Evolutionary conservation across 30 jellyfish, hydroid and myxozoan genomes (phyloP), one percentile per base, ranked within the genome.

Genomic region (Turritopsis dohrnii): DNA sequence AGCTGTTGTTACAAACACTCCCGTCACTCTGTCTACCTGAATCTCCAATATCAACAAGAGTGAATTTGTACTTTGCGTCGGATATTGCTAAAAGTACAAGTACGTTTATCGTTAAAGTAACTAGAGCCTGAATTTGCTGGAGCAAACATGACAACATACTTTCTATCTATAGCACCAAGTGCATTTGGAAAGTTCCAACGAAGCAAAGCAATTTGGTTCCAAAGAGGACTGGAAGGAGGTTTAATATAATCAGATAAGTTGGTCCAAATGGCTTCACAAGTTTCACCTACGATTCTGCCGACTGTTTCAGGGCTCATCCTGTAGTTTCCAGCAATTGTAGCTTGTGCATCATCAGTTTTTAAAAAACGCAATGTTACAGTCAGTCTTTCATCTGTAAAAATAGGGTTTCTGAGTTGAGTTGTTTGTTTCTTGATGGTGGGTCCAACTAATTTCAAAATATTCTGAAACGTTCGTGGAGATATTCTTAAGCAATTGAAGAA

Each of bases 161-260:
- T 86, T 25, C 85, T 77, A 79, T 86, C 93, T 16, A 86, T 77
- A 28, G 88, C 93, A 1, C 93, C 84, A 27, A 66, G n/a, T 23
- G 54, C 82, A 66, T 86, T 73, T 19, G 89, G 89, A 72, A 86
- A 79, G 75, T 86, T 80, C 93, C 93, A 86, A 65, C 76, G 76
- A 19, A 20, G 84, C 28, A 19, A 23, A 20, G 91, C 83, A 52
- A 41, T 54, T 60, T 85, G n/a, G 28, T 75, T 85, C 92, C 92
- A 75, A 41, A 71, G 31, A 31, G 71, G 30, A 65, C 54, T 53
- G 8, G 75, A 28, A 21, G 88, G 88, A 18, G 85, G 80, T 66
- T 79, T 41, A 52, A 65, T 60, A 75, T 20, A 83, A 75, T 52
- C 84, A 26, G 31, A 1, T 31, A 72, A 72, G 30, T 72, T 72